A percentile compares a stretch with the other conserved stretches of the same genome.
These are phyloP conservation scores for Pseudopodoces humilis DNA, from an alignment of 2,113 vertebrate species.

Conservation along the genomic window DNA sequence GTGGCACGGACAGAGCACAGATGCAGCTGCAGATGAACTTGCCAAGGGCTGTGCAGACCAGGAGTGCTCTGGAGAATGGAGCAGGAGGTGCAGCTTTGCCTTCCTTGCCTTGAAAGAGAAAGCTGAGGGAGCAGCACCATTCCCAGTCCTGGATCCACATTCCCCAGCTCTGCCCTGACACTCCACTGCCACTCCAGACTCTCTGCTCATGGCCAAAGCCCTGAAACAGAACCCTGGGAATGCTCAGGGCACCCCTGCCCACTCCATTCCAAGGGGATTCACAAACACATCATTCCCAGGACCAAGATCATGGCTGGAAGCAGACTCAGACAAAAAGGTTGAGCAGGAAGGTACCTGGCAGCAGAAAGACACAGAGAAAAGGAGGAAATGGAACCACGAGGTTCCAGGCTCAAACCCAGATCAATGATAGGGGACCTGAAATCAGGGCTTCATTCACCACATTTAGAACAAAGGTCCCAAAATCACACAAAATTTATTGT, in stretches of 20 bases:
- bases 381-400: not conserved
- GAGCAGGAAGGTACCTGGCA: not conserved
- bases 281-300: not conserved
- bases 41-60: not conserved
- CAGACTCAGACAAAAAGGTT: not conserved
- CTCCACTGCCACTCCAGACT: not conserved
- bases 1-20: not conserved
- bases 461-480: not conserved
- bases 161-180: not conserved
- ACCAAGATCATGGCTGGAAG: not conserved
- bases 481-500: not conserved
- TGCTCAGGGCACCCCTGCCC: not conserved
- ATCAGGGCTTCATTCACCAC: not conserved
- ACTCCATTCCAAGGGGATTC: not conserved
- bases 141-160: not conserved
- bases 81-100: not conserved
- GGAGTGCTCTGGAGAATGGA: not conserved
- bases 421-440: not conserved
- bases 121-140: not conserved
- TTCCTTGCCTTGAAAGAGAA: not conserved
- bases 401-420: not conserved
- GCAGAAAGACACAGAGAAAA: not conserved
- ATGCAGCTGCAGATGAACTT: not conserved
- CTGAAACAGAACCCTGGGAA: not conserved
- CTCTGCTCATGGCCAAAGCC: not conserved